phyloP scores from a whole-genome alignment of 92 coral and sea anemone genomes.

The Epizoanthus fatuus region DNA sequence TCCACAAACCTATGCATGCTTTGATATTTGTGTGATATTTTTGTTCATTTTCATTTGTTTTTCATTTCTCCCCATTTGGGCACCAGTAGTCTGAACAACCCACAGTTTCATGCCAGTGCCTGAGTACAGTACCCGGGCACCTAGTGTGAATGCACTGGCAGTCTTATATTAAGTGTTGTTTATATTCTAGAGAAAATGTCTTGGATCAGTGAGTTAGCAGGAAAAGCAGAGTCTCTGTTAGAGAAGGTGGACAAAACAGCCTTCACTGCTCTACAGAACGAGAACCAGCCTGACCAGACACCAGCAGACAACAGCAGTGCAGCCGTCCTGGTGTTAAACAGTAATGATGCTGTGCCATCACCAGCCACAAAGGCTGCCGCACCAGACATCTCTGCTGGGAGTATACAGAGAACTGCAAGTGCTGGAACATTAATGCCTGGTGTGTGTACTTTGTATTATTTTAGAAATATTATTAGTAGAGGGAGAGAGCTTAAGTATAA shows the following conservation, averaged over 20 bases:
- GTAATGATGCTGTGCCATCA: neutral
- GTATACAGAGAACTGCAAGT: slow-evolving; percentile 49
- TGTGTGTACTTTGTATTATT: neutral
- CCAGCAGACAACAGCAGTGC: slow-evolving; percentile 10
- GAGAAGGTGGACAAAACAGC: slow-evolving; percentile 95
- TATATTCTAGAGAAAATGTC: slow-evolving; percentile 72
- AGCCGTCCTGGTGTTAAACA: neutral
- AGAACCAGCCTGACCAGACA: slow-evolving; percentile 47
- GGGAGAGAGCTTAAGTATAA: too few species aligned
- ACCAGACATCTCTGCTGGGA: slow-evolving; percentile 36
- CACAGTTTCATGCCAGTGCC: too few species aligned
- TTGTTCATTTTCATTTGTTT: too few species aligned
- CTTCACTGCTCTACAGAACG: slow-evolving; percentile 85
- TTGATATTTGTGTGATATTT: too few species aligned
- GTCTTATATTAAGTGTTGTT: too few species aligned
- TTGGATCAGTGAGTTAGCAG: slow-evolving; percentile 94
- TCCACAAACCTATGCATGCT: too few species aligned
- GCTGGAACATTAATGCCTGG: slow-evolving; percentile 53
- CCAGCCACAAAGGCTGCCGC: slow-evolving; percentile 10
- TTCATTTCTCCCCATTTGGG: too few species aligned
- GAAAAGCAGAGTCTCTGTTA: slow-evolving; percentile 95
- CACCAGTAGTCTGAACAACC: too few species aligned
- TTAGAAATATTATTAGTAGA: neutral
- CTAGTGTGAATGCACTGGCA: too few species aligned
- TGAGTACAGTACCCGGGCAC: too few species aligned